phyloP scores from a whole-genome alignment of 2,113 vertebrate genomes.

The Turdus rufiventris region DNA sequence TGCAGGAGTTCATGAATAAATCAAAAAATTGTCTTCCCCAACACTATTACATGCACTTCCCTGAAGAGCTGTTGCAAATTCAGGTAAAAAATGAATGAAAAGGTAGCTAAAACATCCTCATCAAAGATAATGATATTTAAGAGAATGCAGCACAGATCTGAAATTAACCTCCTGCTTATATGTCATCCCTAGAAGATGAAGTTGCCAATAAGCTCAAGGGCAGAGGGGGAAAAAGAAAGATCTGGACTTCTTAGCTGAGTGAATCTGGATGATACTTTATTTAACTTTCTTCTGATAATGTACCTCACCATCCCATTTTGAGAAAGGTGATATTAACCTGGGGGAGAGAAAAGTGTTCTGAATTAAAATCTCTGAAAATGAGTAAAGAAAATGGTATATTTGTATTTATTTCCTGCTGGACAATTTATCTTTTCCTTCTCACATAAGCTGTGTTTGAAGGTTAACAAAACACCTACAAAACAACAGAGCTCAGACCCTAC shows the following conservation, averaged over 20 bases:
- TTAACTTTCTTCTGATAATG: background rate
- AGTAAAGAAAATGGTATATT: background rate
- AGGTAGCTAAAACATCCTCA: background rate
- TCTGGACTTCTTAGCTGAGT: background rate
- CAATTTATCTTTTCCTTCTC: background rate
- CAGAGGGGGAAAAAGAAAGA: background rate
- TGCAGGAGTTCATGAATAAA: conserved; percentile 7
- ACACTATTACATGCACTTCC: background rate
- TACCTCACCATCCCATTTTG: background rate
- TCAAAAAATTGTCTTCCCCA: background rate
- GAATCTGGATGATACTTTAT: background rate
- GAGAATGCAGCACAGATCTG: background rate
- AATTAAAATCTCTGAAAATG: background rate
- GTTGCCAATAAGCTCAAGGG: background rate
- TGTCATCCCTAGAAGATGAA: background rate
- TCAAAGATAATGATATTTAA: background rate
- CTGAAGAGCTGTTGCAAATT: background rate
- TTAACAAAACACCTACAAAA: background rate
- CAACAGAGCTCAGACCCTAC: background rate
- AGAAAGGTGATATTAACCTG: background rate
- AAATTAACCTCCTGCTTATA: background rate
- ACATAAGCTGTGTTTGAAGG: background rate
- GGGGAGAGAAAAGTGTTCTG: background rate
- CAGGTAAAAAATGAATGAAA: background rate
- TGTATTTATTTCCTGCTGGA: background rate